phyloP scores from a whole-genome alignment of 2,888 invertebrate genomes.

The Ennomos erosarius region DNA sequence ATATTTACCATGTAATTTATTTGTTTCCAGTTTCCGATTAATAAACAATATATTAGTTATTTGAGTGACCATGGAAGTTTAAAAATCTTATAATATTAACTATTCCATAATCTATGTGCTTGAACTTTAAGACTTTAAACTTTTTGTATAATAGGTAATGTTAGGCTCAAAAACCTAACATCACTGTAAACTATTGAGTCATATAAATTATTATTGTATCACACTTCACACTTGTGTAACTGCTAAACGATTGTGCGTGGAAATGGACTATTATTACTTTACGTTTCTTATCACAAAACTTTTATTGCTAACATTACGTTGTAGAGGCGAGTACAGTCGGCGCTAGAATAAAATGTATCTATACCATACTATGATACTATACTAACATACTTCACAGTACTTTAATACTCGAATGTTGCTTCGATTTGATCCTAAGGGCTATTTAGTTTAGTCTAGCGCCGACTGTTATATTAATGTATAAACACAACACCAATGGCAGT shows the following conservation, averaged over 20 bases:
- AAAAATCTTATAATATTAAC: neutral
- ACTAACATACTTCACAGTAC: no score
- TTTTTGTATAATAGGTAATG: neutral
- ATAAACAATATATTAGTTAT: no score
- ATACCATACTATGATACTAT: neutral
- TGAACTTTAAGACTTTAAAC: neutral
- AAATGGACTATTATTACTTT: constrained; percentile 54
- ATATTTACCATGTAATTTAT: no score
- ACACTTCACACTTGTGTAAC: constrained; percentile 48
- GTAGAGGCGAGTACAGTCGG: constrained; percentile 51
- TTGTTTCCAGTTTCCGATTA: no score
- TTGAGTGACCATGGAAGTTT: no score
- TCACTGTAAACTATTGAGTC: constrained; percentile 36
- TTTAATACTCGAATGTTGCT: constrained; percentile 1
- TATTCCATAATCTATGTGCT: neutral
- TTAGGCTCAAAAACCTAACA: constrained; percentile 7
- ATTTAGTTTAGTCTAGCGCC: constrained; percentile 5
- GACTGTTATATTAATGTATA: constrained; percentile 28
- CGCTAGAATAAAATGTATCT: constrained; percentile 27
- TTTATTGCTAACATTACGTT: constrained; percentile 77
- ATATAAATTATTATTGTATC: constrained; percentile 44
- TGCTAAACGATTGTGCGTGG: constrained; percentile 62
- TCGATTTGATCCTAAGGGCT: constrained; percentile 3
- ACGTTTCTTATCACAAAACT: constrained; percentile 72
- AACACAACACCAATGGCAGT: constrained; percentile 70